phyloP scores from a whole-genome alignment of 2,888 invertebrate genomes.

The Nowickia ferox region DNA sequence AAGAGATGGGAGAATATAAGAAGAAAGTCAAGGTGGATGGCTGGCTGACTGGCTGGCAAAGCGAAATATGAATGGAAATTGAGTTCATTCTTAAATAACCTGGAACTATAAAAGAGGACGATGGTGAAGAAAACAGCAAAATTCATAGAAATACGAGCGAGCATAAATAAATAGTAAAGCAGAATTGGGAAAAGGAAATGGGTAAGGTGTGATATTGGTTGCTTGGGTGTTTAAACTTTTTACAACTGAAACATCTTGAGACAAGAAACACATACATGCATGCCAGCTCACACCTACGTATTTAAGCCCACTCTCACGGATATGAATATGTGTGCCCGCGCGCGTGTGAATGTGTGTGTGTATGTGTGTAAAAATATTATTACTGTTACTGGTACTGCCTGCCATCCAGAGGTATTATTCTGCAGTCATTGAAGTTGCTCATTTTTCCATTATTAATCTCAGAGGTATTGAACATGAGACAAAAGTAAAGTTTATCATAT shows the following conservation, averaged over 20 bases:
- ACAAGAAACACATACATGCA: conserved; percentile 15
- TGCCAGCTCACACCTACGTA: conserved; percentile 3
- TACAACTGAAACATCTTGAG: conserved; percentile 62
- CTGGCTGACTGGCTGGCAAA: conserved; percentile 28
- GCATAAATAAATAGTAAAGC: conserved; percentile 39
- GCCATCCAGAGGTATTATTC: conserved; percentile 69
- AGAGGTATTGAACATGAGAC: conserved; percentile 81
- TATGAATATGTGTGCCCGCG: too few relatives aligned
- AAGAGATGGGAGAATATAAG: conserved; percentile 34
- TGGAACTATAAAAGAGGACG: conserved; percentile 58
- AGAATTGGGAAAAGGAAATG: conserved; percentile 42
- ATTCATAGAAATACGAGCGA: neutral
- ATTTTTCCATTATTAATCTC: conserved; percentile 82
- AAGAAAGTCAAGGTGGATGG: conserved; percentile 53
- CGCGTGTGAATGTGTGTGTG: conserved; percentile 67
- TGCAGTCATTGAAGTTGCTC: conserved; percentile 79
- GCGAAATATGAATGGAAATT: conserved; percentile 72
- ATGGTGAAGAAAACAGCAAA: conserved; percentile 3
- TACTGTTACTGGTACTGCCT: conserved; percentile 75
- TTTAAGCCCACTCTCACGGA: neutral
- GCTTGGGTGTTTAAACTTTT: conserved; percentile 60
- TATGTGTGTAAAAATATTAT: conserved; percentile 72
- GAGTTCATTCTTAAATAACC: conserved; percentile 65
- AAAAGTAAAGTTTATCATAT: conserved; percentile 81
- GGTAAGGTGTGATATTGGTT: conserved; percentile 60